phyloP scores from a whole-genome alignment of 2,888 invertebrate species.

The Scrobipalpa atriplicella region DNA sequence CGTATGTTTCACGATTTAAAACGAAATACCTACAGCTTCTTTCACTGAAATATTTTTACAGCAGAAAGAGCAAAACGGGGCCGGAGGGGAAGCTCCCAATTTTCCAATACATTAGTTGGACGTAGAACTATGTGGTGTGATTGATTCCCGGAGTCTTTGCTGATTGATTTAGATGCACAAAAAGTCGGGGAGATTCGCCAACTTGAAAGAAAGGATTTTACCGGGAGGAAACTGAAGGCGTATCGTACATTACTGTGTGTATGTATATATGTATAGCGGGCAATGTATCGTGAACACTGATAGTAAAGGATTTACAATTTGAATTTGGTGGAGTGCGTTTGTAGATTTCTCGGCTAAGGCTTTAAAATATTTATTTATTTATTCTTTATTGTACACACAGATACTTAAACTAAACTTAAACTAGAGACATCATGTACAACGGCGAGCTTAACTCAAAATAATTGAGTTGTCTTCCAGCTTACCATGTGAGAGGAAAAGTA shows the following conservation, averaged over 20 bases:
- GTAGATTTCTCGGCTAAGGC: not conserved
- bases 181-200: not conserved
- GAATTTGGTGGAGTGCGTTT: not conserved
- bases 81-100: conserved; percentile 54
- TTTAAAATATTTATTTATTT: too few species aligned
- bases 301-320: too few species aligned
- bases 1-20: too few species aligned
- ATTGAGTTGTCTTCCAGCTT: too few species aligned
- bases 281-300: too few species aligned
- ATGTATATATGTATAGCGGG: too few species aligned
- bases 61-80: conserved; percentile 11
- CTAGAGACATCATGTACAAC: too few species aligned
- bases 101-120: conserved; percentile 69
- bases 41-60: not conserved
- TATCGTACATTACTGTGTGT: not conserved
- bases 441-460: too few species aligned
- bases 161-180: conserved; percentile 52
- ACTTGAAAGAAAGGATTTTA: not conserved
- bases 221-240: not conserved
- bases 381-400: too few species aligned
- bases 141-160: conserved; percentile 50
- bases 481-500: too few species aligned
- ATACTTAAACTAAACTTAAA: too few species aligned
- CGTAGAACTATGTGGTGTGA: conserved; percentile 43
- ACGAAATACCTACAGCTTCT: not conserved